Evolutionary conservation across 2,113 vertebrate genomes (phyloP).

Genomic region (Mionectes macconnelli): DNA sequence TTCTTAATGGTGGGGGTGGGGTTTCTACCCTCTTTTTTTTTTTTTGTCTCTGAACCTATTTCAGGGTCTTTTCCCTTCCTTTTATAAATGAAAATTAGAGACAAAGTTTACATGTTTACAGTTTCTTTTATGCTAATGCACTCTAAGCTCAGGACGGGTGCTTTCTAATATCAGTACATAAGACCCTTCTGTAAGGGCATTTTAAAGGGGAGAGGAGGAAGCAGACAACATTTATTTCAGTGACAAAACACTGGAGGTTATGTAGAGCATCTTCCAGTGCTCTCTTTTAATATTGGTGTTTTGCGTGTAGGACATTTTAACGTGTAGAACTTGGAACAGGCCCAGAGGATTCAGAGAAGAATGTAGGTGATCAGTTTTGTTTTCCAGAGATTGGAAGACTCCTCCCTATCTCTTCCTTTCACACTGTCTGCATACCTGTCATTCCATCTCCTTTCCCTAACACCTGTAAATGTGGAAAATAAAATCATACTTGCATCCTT

Average conservation of each 20-base stretch:
- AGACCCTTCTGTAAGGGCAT: neutral
- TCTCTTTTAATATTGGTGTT: neutral
- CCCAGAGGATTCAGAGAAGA: neutral
- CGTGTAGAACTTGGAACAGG: neutral
- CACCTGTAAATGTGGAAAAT: neutral
- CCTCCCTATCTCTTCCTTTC: neutral
- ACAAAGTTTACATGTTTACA: neutral
- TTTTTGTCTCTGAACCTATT: neutral
- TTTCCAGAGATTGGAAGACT: neutral
- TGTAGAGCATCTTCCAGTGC: neutral
- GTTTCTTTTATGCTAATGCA: neutral
- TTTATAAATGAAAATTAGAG: neutral
- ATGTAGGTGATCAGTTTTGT: neutral
- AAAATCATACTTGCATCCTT: neutral
- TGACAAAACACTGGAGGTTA: neutral
- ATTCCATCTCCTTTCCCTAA: neutral
- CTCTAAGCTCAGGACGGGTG: neutral
- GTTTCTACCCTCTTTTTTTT: neutral
- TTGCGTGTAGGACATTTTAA: neutral
- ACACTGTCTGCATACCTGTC: neutral
- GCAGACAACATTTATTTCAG: neutral
- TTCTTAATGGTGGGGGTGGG: rapidly evolving
- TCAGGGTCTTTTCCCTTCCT: neutral
- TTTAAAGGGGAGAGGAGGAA: neutral
- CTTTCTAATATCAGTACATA: neutral